Base-by-base conservation (phyloP, 2,113 vertebrate species). In the Dasyornis broadbenti region DNA sequence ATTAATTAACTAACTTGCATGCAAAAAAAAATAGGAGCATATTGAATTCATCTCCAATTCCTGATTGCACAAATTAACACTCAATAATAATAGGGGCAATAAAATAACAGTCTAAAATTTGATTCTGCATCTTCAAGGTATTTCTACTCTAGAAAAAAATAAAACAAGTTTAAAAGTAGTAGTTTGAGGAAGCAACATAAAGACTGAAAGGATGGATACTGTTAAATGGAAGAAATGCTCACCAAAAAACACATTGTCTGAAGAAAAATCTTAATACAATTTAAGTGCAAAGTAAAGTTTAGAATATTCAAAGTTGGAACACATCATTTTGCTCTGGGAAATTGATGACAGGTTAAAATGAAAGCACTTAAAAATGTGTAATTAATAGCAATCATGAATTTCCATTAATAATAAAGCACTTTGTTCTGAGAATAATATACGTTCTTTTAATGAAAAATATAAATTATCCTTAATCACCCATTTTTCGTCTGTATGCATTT, bases 401-500 rank as follows among this genome's bases (percentile, higher is more conserved):
- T 83, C 60, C 63, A 86, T 90, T 93, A 96, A 82, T 91, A 96
- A 91, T 22, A 80, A 45, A 90, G 20, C 54, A 82, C 31, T 89
- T 90, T 90, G 27, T 81, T 86, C 82, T 14, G 19, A 92, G 69
- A 94, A 79, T 69, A 90, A 87, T 70, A 27, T 52, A 78, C 8
- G 6, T 90, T 87, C 63, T 18, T 82, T 85, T 93, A 96, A 96
- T 94, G 73, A 95, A 96, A 94, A 82, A 60, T 76, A 89, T 82
- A 89, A 96, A 86, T 89, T 92, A 91, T 92, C 70, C 59, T 75
- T 96, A 81, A 91, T 93, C 59, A 50, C 7, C 28, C 15, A 10
- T 56, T 84, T 91, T 82, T 65, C 82, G 15, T 79, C 95, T 88
- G 49, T 78, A 75, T 82, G 19, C 16, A 69, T 93, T 94, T 82